These are phyloP conservation scores for Clinocottus analis DNA, from an alignment of 2,113 vertebrate species.

Conservation along the genomic window DNA sequence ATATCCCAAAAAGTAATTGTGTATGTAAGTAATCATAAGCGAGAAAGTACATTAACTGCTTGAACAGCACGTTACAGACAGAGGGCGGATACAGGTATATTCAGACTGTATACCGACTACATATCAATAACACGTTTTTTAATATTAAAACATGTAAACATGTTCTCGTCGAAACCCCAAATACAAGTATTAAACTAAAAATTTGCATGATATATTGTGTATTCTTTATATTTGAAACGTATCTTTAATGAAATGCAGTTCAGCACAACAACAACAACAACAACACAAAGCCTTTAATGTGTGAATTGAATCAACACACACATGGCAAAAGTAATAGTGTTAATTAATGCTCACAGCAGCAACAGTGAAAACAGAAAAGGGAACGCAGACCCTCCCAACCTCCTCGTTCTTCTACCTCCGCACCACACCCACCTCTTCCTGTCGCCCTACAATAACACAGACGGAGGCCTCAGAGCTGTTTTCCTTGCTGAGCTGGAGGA, in stretches of 20 bases:
- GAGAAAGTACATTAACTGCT: too few species aligned
- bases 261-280: too few species aligned
- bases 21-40: too few species aligned
- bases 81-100: too few species aligned
- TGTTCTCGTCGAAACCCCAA: too few species aligned
- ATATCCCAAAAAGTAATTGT: too few species aligned
- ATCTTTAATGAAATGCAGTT: not conserved
- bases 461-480: conserved; percentile 75
- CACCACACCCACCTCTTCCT: conserved; percentile 45
- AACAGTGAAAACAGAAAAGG: not conserved
- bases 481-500: conserved; percentile 67
- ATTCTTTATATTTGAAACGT: not conserved
- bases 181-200: too few species aligned
- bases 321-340: not conserved
- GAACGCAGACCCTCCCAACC: not conserved
- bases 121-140: too few species aligned
- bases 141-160: not conserved
- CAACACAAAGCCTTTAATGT: not conserved
- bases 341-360: not conserved
- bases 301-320: not conserved
- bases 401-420: conserved; percentile 8
- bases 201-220: too few species aligned
- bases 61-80: too few species aligned
- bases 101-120: too few species aligned
- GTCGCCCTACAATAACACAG: conserved; percentile 79